Evolutionary conservation across 64 coral and sea anemone species (phyloP).

Genomic region (Trachythela sp.): DNA sequence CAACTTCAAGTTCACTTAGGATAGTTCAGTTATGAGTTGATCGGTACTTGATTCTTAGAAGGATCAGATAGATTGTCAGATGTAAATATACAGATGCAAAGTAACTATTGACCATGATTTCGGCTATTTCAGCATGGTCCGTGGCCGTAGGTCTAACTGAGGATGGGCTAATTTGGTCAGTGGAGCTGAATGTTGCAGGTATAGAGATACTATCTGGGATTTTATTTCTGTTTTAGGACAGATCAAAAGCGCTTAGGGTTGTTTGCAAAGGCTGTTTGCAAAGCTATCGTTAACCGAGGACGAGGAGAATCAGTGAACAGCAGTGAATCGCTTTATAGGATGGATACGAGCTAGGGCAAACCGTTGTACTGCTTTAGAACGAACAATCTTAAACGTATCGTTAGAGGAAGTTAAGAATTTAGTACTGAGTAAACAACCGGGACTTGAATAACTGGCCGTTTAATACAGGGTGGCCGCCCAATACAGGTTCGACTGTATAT

Average conservation of each 20-base stretch:
- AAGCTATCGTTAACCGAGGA: neutral
- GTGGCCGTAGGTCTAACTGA: neutral
- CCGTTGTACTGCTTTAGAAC: too few relatives aligned
- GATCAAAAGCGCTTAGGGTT: neutral
- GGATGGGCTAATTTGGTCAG: neutral
- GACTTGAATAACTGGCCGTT: too few relatives aligned
- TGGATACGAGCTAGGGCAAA: too few relatives aligned
- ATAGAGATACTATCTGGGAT: constrained; percentile 29
- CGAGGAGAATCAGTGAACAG: too few relatives aligned
- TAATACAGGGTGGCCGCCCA: too few relatives aligned
- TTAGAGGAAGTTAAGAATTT: too few relatives aligned
- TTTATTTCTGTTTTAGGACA: constrained; percentile 48
- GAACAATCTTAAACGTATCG: too few relatives aligned
- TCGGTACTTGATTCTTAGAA: neutral
- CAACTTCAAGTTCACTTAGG: neutral
- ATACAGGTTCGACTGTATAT: too few relatives aligned
- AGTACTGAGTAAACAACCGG: too few relatives aligned
- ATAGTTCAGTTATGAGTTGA: neutral
- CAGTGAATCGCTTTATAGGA: too few relatives aligned
- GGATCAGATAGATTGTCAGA: too few relatives aligned
- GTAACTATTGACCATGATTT: neutral
- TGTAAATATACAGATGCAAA: neutral
- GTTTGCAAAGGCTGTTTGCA: too few relatives aligned
- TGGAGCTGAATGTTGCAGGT: neutral
- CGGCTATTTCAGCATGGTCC: neutral